Evolutionary conservation across 2,888 invertebrate species (phyloP), one percentile per base, ranked within the genome.

Genomic region (Cancer borealis): DNA sequence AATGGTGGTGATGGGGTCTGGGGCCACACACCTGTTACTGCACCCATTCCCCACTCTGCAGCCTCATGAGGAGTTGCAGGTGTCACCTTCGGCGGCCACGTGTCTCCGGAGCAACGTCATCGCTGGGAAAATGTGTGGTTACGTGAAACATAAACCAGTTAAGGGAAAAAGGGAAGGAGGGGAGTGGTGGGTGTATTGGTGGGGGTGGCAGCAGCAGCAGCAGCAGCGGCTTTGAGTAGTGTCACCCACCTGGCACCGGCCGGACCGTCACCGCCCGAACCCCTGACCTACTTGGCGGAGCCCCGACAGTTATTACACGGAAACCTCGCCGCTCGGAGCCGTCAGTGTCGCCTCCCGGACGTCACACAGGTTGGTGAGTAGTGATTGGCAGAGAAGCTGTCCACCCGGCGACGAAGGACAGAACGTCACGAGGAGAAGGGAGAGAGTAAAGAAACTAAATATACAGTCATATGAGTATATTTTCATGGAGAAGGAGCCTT

Each of bases 201-300:
- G 39, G 47, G 39, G 39, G n/a, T 39, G 39, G 39, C 39, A 39
- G 39, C n/a, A n/a, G 45, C 45, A 45, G n/a, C 17, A 73, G 91
- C 91, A 66, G 91, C 46, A 26, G 54, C 26, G 60, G 54, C 54
- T 54, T 26, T 49, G 26, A 49, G 47, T 8, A 30, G 47, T 90
- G 90, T 54, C 39, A 79, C 46, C 73, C 91, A 91, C 91, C 91
- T 91, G 91, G 91, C 91, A 91, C 91, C 26, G 45, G 39, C 66
- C 26, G 46, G 73, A 21, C 26, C 66, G 91, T 8, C 73, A 91
- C 91, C 39, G 17, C 91, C 66, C 91, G 66, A 66, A 91, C 91
- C 79, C 54, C 54, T 92, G 54, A 92, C 87, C 88, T 54, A 92
- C 60, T 87, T 88, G 88, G 92, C 92, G 46, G n/a, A 0, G 46